A percentile compares a stretch with the other conserved stretches of the same genome.
These are phyloP conservation scores for Patella caerulea DNA, from an alignment of 2,888 invertebrate species.

Conservation along the genomic window DNA sequence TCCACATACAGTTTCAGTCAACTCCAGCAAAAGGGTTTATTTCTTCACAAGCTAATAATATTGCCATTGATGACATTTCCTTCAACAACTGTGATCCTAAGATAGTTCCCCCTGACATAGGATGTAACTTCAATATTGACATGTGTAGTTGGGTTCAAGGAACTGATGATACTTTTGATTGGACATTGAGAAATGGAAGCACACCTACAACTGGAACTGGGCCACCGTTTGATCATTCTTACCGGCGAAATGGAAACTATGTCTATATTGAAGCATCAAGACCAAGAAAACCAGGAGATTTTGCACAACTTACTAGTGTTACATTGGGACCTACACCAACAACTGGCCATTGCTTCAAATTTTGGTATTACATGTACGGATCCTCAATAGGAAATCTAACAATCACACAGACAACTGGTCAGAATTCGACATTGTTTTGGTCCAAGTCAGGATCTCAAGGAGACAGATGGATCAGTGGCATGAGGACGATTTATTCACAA, in stretches of 20 bases:
- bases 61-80: slow-evolving; percentile 66
- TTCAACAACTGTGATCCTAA: slow-evolving; percentile 56
- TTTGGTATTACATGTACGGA: slow-evolving; percentile 69
- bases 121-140: slow-evolving; percentile 61
- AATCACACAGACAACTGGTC: slow-evolving; percentile 32
- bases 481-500: slow-evolving; percentile 43
- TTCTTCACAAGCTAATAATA: slow-evolving; percentile 45
- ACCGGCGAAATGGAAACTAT: slow-evolving; percentile 49
- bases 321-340: slow-evolving; percentile 51
- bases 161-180: slow-evolving; percentile 60
- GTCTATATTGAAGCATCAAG: slow-evolving; percentile 72
- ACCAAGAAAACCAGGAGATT: slow-evolving; percentile 76
- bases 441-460: slow-evolving; percentile 52
- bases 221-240: slow-evolving; percentile 57
- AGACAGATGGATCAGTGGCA: slow-evolving; percentile 53
- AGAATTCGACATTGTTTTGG: slow-evolving; percentile 52
- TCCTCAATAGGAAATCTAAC: slow-evolving; percentile 52
- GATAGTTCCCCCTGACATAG: slow-evolving; percentile 45
- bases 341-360: slow-evolving; percentile 57
- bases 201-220: slow-evolving; percentile 60
- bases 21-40: slow-evolving; percentile 41
- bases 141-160: slow-evolving; percentile 60
- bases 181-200: slow-evolving; percentile 52
- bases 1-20: slow-evolving; percentile 42
- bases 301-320: slow-evolving; percentile 71